Conservation (phyloP, 1,140 invertebrate species). For the Euglossa dilemma region DNA sequence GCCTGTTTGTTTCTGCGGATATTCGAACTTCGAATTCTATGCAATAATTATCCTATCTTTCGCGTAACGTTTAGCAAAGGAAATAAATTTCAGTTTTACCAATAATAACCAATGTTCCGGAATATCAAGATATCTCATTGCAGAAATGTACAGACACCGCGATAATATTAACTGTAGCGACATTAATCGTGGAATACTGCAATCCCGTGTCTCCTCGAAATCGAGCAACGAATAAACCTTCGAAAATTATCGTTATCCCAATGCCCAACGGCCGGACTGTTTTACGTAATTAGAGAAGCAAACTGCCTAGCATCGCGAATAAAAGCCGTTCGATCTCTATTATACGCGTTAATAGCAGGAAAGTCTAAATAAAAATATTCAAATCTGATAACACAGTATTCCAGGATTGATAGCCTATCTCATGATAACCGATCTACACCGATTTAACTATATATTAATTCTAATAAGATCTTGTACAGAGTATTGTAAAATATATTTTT, state of each 20-base stretch:
- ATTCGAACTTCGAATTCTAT: neutral
- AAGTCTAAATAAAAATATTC: neutral
- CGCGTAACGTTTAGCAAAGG: neutral
- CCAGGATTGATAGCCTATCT: slow-evolving; percentile 19
- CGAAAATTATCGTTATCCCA: too few relatives aligned
- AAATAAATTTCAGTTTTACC: neutral
- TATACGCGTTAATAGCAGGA: neutral
- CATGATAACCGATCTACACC: slow-evolving; percentile 10
- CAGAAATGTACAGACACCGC: slow-evolving; percentile 25
- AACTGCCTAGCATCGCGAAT: neutral
- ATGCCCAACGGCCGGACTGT: neutral
- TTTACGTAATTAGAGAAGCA: neutral
- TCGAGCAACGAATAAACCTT: neutral
- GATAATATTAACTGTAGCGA: slow-evolving; percentile 9
- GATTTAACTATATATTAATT: slow-evolving; percentile 52
- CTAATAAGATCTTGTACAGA: slow-evolving; percentile 77
- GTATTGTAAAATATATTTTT: slow-evolving; percentile 81
- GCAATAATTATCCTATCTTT: neutral
- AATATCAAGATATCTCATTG: neutral
- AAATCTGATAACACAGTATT: slow-evolving; percentile 36
- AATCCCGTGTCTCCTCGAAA: neutral
- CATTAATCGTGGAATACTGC: slow-evolving; percentile 43
- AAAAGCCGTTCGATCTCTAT: neutral
- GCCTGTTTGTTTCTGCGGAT: slow-evolving; percentile 32
- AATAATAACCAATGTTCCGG: neutral